A percentile compares a stretch with the other conserved stretches of the same genome.
Conservation (phyloP, 1,140 invertebrate species). For the Pseudomyrmex cubaensis region DNA sequence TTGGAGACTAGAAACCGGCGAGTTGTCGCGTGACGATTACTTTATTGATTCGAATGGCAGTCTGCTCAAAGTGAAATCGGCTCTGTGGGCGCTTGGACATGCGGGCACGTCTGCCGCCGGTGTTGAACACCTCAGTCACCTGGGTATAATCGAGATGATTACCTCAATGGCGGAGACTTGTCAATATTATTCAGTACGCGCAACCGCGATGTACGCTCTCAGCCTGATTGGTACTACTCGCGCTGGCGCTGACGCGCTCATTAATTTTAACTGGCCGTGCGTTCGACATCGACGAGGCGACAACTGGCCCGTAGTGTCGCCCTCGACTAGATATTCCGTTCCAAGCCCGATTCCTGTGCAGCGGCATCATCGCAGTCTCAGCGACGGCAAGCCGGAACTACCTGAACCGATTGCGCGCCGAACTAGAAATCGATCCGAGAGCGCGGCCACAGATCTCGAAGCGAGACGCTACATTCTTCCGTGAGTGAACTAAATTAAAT, state of each 20-base stretch:
- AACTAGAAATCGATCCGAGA: slow-evolving; percentile 83
- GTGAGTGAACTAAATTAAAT: slow-evolving; percentile 66
- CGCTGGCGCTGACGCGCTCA: slow-evolving; percentile 91
- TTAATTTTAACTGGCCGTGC: slow-evolving; percentile 91
- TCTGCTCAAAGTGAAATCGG: slow-evolving; percentile 92
- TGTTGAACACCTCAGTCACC: slow-evolving; percentile 88
- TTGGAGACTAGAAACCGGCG: slow-evolving; percentile 75
- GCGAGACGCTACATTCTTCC: slow-evolving; percentile 76
- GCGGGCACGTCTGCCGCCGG: slow-evolving; percentile 91
- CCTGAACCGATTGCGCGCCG: slow-evolving; percentile 77
- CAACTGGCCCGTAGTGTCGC: slow-evolving; percentile 91
- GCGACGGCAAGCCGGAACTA: slow-evolving; percentile 83
- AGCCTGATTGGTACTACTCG: slow-evolving; percentile 93
- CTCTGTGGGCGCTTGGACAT: slow-evolving; percentile 96
- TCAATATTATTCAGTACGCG: slow-evolving; percentile 94
- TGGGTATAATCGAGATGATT: slow-evolving; percentile 87
- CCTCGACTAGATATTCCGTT: slow-evolving; percentile 80
- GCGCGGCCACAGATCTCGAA: slow-evolving; percentile 82
- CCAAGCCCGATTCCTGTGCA: slow-evolving; percentile 82
- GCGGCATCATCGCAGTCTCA: slow-evolving; percentile 82
- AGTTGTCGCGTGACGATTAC: slow-evolving; percentile 69
- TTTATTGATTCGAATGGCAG: slow-evolving; percentile 80
- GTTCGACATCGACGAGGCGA: slow-evolving; percentile 93
- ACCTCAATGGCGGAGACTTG: slow-evolving; percentile 91
- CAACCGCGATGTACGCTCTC: slow-evolving; percentile 95